These are phyloP conservation scores for Meloidogyne hapla DNA, from an alignment of 1,140 invertebrate species.

Conservation along the genomic window DNA sequence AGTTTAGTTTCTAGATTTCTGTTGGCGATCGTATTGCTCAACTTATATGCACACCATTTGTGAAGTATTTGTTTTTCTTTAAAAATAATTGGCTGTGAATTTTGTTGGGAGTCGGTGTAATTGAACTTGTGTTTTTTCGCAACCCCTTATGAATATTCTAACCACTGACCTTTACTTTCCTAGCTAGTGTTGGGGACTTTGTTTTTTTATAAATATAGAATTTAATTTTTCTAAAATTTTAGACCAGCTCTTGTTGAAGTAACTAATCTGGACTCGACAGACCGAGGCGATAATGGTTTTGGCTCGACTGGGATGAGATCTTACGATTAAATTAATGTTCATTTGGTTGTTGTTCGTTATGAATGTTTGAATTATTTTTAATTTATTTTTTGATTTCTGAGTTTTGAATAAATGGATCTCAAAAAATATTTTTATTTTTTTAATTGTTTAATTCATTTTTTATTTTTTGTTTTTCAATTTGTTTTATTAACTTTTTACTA, in stretches of 20 bases:
- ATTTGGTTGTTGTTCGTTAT: too few species aligned
- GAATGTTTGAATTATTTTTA: too few species aligned
- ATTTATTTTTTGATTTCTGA: too few species aligned
- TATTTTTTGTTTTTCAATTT: not conserved
- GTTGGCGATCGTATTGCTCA: conserved; percentile 92
- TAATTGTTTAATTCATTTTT: not conserved
- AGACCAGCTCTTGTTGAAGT: conserved; percentile 81
- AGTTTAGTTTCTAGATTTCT: conserved; percentile 61
- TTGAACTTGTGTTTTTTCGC: too few species aligned
- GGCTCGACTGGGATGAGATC: conserved; percentile 57
- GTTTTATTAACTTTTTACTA: too few species aligned
- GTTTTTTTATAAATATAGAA: not conserved
- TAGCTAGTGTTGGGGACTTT: too few species aligned
- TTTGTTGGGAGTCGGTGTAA: not conserved
- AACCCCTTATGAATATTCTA: too few species aligned
- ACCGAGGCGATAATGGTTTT: conserved; percentile 50
- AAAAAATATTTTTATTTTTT: not conserved
- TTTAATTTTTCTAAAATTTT: conserved; percentile 28
- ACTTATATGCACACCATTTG: conserved; percentile 66
- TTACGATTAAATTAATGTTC: too few species aligned
- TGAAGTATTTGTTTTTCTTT: not conserved
- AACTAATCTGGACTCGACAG: conserved; percentile 41
- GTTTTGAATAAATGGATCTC: not conserved
- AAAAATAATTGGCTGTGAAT: not conserved
- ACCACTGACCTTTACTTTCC: too few species aligned